Percentiles rank a stretch among this genome's conserved stretches.
Evolutionary conservation across 2,113 vertebrate species (phyloP).

Genomic region (Tragelaphus strepsiceros): DNA sequence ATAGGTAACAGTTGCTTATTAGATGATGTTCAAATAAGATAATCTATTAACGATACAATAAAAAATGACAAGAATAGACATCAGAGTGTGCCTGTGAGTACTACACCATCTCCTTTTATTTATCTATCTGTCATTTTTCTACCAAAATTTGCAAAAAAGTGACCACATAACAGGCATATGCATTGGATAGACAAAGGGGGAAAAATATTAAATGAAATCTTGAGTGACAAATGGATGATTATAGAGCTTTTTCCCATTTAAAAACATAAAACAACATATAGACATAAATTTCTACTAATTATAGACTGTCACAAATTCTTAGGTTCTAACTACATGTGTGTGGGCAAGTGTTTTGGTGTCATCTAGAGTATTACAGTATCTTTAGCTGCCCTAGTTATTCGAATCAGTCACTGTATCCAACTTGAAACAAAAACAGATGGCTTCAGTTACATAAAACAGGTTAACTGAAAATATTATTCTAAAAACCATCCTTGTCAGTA

Average conservation of each 20-base stretch:
- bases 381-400: constrained; percentile 13
- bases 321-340: background rate
- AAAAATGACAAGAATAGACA: background rate
- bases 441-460: background rate
- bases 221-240: background rate
- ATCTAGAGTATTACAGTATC: background rate
- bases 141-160: background rate
- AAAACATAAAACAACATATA: background rate
- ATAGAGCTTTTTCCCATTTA: background rate
- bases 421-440: constrained; percentile 15
- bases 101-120: background rate
- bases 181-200: background rate
- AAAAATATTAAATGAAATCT: background rate
- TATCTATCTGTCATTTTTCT: background rate
- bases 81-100: background rate
- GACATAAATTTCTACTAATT: constrained; percentile 16
- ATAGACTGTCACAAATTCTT: background rate
- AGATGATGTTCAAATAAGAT: background rate
- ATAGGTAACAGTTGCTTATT: background rate
- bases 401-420: background rate
- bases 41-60: background rate
- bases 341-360: background rate
- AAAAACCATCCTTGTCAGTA: background rate
- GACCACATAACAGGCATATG: background rate
- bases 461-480: background rate